Evolutionary conservation across 2,797 vertebrate species (phyloP).

Genomic region (Sebastes paucispinis): DNA sequence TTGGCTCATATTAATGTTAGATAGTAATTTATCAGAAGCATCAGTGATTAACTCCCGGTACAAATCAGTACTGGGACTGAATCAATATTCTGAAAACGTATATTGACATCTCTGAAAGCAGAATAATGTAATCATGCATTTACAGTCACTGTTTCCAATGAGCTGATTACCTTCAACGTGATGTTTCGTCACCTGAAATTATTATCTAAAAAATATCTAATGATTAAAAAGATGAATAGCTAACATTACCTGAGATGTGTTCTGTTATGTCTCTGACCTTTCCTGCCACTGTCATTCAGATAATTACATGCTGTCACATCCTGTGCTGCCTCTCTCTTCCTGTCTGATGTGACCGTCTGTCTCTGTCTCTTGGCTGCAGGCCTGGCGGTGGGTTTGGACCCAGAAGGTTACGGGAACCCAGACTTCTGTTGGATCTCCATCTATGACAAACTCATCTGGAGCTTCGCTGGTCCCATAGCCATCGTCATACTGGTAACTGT

Average conservation of each 20-base stretch:
- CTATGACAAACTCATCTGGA: slow-evolving; percentile 98
- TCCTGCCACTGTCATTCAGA: background rate
- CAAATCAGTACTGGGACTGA: background rate
- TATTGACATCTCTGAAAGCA: background rate
- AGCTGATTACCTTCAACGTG: background rate
- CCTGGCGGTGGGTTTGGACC: slow-evolving; percentile 94
- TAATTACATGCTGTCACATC: background rate
- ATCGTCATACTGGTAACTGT: slow-evolving; percentile 92
- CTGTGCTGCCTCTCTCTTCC: background rate
- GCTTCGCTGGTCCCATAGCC: slow-evolving; percentile 95
- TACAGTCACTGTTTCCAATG: background rate
- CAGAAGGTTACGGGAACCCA: slow-evolving; percentile 96
- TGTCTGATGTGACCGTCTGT: slow-evolving; percentile 22
- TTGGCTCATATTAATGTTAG: background rate
- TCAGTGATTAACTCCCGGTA: background rate
- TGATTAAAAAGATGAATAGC: background rate
- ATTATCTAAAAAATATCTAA: background rate
- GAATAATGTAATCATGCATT: background rate
- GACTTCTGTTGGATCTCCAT: slow-evolving; percentile 99
- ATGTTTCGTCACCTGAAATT: background rate
- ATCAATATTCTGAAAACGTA: background rate
- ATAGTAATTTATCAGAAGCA: background rate
- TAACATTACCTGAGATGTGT: background rate
- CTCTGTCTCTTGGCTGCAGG: slow-evolving; percentile 78
- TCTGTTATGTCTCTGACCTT: background rate